Percentiles rank a stretch among this genome's conserved stretches.
Evolutionary conservation across 2,113 vertebrate genomes (phyloP).

Genomic region (mouse (Mus musculus)): DNA sequence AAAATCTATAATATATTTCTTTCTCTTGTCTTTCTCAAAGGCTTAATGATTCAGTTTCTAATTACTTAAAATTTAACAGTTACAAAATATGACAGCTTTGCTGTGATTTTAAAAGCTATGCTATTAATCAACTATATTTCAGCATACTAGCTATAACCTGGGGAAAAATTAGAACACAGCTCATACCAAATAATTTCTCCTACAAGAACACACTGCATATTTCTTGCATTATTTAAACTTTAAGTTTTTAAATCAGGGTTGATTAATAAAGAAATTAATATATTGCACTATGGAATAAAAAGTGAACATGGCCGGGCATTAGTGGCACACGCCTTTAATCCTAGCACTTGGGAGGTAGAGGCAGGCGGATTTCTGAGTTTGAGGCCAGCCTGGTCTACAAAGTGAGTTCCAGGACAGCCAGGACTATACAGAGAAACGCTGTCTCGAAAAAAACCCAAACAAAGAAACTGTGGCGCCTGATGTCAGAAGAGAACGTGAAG

Average conservation of each 20-base stretch:
- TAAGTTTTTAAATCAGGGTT: slow-evolving; percentile 27
- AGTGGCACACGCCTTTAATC: too few species aligned
- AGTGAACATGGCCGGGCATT: neutral
- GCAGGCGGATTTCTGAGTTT: too few species aligned
- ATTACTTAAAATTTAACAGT: slow-evolving; percentile 57
- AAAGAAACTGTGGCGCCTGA: too few species aligned
- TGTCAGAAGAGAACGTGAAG: too few species aligned
- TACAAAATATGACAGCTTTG: slow-evolving; percentile 61
- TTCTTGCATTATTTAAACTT: slow-evolving; percentile 52
- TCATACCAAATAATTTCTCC: neutral
- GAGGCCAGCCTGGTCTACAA: too few species aligned
- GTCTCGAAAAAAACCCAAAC: too few species aligned
- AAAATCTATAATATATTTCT: neutral
- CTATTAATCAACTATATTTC: slow-evolving; percentile 45
- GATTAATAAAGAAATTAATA: slow-evolving; percentile 23
- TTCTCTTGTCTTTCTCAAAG: neutral
- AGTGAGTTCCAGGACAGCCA: too few species aligned
- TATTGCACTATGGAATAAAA: slow-evolving; percentile 22
- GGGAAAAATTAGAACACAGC: slow-evolving; percentile 22
- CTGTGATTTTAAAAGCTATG: slow-evolving; percentile 24
- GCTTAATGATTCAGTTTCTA: slow-evolving; percentile 34
- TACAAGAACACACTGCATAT: neutral
- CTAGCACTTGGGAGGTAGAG: too few species aligned
- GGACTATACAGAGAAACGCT: too few species aligned
- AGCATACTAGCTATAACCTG: neutral